Conservation (phyloP, 64 coral and sea anemone species). For the Acropora yongei region DNA sequence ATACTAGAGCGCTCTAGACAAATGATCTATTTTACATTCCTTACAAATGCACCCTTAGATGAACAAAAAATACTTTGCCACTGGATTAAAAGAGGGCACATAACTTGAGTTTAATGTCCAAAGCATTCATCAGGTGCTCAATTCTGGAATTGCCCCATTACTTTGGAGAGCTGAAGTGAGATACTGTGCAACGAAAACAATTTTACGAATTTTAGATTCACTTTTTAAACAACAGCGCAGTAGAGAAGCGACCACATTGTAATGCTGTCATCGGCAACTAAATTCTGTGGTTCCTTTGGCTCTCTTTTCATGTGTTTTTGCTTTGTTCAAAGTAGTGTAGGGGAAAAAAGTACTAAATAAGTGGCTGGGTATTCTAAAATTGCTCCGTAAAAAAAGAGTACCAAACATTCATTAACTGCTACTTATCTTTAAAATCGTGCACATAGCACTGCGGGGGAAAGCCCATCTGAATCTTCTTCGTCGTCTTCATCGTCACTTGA, state of each 20-base stretch:
- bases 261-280: constrained; percentile 1
- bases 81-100: background rate
- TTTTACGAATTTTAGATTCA: background rate
- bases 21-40: constrained; percentile 37
- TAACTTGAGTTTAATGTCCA: background rate
- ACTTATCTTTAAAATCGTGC: constrained; percentile 55
- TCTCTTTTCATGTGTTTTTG: background rate
- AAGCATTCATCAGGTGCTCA: constrained; percentile 3
- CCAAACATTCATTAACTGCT: constrained; percentile 36
- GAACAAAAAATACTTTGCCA: background rate
- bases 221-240: constrained; percentile 2
- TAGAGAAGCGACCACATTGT: constrained; percentile 11
- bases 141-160: constrained; percentile 9
- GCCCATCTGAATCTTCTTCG: constrained; percentile 52
- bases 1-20: constrained; percentile 33
- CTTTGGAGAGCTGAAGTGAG: background rate
- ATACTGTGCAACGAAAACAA: constrained; percentile 11
- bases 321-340: background rate
- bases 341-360: constrained; percentile 4
- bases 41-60: constrained; percentile 40
- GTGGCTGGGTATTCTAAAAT: constrained; percentile 8
- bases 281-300: constrained; percentile 6
- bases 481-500: constrained; percentile 36
- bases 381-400: background rate
- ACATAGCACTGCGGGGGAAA: constrained; percentile 45